Base-by-base conservation (phyloP, 2,797 vertebrate species). In the Megalops cyprinoides region DNA sequence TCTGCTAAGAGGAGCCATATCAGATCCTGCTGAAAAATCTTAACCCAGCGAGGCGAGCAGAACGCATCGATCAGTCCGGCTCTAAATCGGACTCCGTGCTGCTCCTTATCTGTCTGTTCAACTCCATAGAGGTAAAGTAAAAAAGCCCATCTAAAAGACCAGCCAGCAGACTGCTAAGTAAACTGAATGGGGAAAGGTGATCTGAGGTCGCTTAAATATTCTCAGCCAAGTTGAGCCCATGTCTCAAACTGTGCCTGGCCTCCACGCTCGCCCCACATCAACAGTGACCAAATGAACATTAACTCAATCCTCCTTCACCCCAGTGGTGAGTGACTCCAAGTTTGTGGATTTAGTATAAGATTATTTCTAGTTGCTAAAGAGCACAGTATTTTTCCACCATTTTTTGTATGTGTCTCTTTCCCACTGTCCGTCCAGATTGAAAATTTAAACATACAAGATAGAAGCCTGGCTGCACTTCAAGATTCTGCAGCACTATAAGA, bases 61-160 rank as follows among this genome's bases (percentile, higher is more conserved):
- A 31, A 65, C 6, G 60, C 60, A 34, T 65, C 60, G 60, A 65
- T 65, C 9, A 34, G 2, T 65, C 60, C 31, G 18, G 14, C 60
- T 31, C n/a, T 8, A 25, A 62, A 31, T 62, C 58, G 31, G 31
- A 62, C 58, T 65, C 60, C 60, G 10, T 3, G 20, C 23, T 10
- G 60, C 56, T 65, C 60, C 51, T 62, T 62, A 65, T 34, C 60
- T 14, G 60, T 37, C 14, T 37, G 60, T 65, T 65, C 60, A 25
- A n/a, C 25, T 25, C 56, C 56, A 23, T 1, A 12, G 18, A 10
- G 23, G 12, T 34, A 65, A 65, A 15, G 12, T 34, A 62, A 34
- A 58, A n/a, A 3, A 31, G 10, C 8, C 9, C 4, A 4, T 65
- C 31, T 34, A 15, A 34, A 65, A 65, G 2, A 25, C 10, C 10